Percentiles rank a stretch among this genome's conserved stretches.
phyloP scores from a whole-genome alignment of 2,888 invertebrate genomes.

The Drosophila multiciliata region DNA sequence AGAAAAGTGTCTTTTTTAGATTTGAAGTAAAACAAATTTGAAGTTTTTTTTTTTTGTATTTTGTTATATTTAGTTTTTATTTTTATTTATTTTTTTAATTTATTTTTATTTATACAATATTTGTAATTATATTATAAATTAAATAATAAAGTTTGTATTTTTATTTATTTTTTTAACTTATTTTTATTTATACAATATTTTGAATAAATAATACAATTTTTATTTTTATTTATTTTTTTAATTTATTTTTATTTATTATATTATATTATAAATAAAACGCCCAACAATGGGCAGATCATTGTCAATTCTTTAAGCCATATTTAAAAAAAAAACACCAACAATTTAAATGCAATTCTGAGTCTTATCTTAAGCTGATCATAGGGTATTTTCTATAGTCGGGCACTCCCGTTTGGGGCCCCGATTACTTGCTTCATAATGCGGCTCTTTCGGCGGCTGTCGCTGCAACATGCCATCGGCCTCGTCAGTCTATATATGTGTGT shows the following conservation, averaged over 20 bases:
- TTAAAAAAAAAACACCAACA: background rate
- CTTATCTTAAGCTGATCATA: background rate
- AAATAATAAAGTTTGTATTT: too few species aligned
- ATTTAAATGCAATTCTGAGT: background rate
- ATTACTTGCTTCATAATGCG: conserved; percentile 63
- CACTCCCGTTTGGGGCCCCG: background rate
- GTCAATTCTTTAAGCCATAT: background rate
- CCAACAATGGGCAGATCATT: background rate
- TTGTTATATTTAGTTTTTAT: too few species aligned
- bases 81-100: too few species aligned
- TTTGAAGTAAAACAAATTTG: too few species aligned
- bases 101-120: background rate
- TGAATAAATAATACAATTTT: background rate
- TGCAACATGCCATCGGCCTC: conserved; percentile 48
- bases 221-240: too few species aligned
- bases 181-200: background rate
- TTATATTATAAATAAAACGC: background rate
- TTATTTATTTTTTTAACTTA: background rate
- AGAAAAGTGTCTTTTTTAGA: background rate
- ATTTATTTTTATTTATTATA: background rate
- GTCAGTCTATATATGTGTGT: conserved; percentile 8
- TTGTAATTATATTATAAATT: background rate
- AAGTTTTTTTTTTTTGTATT: too few species aligned
- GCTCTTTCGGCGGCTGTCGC: conserved; percentile 38
- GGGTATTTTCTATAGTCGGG: conserved; percentile 21